Evolutionary conservation across 2,888 invertebrate species (phyloP).

Genomic region (Andricus quercusramuli): DNA sequence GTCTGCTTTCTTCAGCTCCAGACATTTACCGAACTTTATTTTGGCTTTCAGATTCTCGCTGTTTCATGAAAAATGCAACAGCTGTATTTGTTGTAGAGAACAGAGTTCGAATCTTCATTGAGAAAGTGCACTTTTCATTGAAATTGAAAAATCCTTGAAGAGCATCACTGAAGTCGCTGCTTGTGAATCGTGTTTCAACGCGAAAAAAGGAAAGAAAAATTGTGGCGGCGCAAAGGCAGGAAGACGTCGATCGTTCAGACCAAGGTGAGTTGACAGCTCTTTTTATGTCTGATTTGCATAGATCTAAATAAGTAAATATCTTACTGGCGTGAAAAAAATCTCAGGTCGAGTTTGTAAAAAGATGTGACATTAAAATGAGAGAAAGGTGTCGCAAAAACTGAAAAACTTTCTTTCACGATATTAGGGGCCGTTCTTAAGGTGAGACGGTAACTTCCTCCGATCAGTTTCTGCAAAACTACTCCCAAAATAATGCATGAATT

Average conservation of each 20-base stretch:
- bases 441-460: no score
- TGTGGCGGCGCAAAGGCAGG: not conserved
- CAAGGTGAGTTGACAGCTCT: conserved; percentile 26
- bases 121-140: conserved; percentile 22
- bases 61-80: conserved; percentile 9
- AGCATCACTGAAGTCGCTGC: conserved; percentile 19
- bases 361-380: not conserved
- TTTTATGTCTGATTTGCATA: conserved; percentile 11
- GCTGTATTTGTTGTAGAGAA: not conserved
- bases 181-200: conserved; percentile 3
- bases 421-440: no score
- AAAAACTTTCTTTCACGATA: no score
- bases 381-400: no score
- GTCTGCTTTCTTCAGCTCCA: not conserved
- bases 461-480: no score
- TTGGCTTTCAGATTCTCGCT: not conserved
- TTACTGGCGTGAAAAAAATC: not conserved
- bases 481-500: no score
- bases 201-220: conserved; percentile 8
- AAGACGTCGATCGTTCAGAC: conserved; percentile 17
- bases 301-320: conserved; percentile 18
- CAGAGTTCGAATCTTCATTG: conserved; percentile 18
- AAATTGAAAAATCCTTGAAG: conserved; percentile 5
- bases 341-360: not conserved
- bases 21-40: not conserved